Percentiles rank a stretch among this genome's conserved stretches.
Evolutionary conservation across 2,888 invertebrate species (phyloP).

Genomic region (Morpho deidamia): DNA sequence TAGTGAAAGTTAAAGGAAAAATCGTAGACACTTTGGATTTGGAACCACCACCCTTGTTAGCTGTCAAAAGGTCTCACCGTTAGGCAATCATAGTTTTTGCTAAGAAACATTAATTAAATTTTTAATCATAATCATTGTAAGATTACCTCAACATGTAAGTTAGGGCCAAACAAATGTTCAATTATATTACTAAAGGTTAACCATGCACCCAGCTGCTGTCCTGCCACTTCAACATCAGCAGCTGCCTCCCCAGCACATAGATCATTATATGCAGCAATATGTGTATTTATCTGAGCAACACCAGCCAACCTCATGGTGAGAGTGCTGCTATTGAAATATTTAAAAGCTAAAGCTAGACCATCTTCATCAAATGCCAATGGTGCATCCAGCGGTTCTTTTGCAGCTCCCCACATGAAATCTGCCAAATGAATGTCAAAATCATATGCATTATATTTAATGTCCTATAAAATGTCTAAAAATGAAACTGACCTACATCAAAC

Average conservation of each 20-base stretch:
- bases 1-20: too few species aligned
- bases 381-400: slow-evolving; percentile 93
- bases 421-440: slow-evolving; percentile 1
- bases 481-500: too few species aligned
- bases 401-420: slow-evolving; percentile 97
- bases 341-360: slow-evolving; percentile 94
- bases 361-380: slow-evolving; percentile 93
- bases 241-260: slow-evolving; percentile 92
- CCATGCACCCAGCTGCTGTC: slow-evolving; percentile 92
- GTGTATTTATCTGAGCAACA: slow-evolving; percentile 95
- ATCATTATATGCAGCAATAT: slow-evolving; percentile 94
- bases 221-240: slow-evolving; percentile 90
- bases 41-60: too few species aligned
- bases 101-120: too few species aligned
- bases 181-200: slow-evolving; percentile 92
- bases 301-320: slow-evolving; percentile 95
- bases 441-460: not conserved
- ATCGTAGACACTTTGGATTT: too few species aligned
- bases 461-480: too few species aligned
- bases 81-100: too few species aligned
- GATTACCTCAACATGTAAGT: slow-evolving; percentile 95
- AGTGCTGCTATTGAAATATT: slow-evolving; percentile 96
- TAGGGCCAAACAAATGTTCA: slow-evolving; percentile 97
- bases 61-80: too few species aligned
- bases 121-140: too few species aligned